Base-by-base conservation (phyloP, 2,888 invertebrate species). In the Melikaiella ostensackeni region DNA sequence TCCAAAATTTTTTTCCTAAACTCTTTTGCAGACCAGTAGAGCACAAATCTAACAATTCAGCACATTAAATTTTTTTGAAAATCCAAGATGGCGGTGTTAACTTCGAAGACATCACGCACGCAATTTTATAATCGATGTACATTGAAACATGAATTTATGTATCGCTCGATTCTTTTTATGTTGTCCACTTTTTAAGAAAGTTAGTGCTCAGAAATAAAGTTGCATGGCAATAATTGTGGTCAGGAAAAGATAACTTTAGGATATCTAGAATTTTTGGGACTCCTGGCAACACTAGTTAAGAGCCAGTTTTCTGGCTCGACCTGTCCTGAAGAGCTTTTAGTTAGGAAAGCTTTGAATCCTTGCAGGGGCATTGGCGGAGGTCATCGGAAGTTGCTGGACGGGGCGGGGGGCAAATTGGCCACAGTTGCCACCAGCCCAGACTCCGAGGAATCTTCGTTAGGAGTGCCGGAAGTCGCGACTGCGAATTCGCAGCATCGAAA, bases 361-460 rank as follows among this genome's bases (percentile, higher is more conserved):
- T 93, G 86, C 92, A 93, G 93, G 92, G 92, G 92, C 89, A 91
- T 93, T 90, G 90, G 88, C 87, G 90, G 90, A 81, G 89, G 92
- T 85, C 93, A 93, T 89, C 92, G 93, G 85, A 93, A 91, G 87
- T 88, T 91, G 84, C 88, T 91, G 86, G 92, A 91, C 85, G 90
- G 92, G 82, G 87, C 92, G 83, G 92, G 92, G 88, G 92, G 92
- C 89, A 93, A 93, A 90, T 91, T 93, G 87, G 92, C 93, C 84
- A 92, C 93, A 81, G 92, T 93, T 86, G 92, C 93, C 83, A 93
- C 92, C 89, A 93, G 93, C 88, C 93, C 93, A 83, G 92, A 92
- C 87, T 93, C 93, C 84, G 93, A 93, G 83, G 92, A 92, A 88
- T 90, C 91, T 84, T 90, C 88, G 77, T 86, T 89, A 84, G 85